These are phyloP conservation scores for Mesorhabditis belari DNA, from an alignment of 2,888 invertebrate species.

Conservation along the genomic window DNA sequence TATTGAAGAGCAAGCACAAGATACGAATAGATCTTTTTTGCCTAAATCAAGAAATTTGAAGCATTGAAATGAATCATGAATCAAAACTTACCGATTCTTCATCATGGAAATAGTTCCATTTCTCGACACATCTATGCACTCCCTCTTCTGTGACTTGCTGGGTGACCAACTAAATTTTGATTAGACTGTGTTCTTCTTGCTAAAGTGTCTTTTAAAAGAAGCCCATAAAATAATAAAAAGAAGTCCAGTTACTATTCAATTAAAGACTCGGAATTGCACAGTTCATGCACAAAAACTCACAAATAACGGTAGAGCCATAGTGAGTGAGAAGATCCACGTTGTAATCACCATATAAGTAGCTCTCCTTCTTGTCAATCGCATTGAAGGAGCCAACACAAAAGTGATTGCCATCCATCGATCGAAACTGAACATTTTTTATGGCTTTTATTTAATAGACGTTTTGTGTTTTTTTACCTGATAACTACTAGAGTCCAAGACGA, in stretches of 20 bases:
- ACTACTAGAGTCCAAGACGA: conserved; percentile 57
- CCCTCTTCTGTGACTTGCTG: neutral
- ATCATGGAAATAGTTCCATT: neutral
- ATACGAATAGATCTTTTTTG: conserved; percentile 35
- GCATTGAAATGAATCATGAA: no score
- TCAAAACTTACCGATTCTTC: conserved; percentile 5
- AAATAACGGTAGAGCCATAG: conserved; percentile 46
- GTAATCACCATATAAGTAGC: conserved; percentile 41
- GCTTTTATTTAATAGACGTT: conserved; percentile 3
- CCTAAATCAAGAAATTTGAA: no score
- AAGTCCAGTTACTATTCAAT: no score
- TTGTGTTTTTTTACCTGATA: conserved; percentile 44
- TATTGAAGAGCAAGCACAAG: conserved; percentile 48
- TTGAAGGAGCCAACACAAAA: conserved; percentile 46
- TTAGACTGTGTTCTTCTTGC: neutral
- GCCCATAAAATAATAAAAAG: no score
- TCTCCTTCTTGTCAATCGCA: conserved; percentile 34
- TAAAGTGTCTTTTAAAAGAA: neutral
- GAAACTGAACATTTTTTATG: conserved; percentile 25
- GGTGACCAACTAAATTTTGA: neutral
- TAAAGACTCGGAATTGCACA: no score
- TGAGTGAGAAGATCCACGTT: conserved; percentile 42
- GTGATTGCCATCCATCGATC: conserved; percentile 52
- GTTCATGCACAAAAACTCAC: neutral
- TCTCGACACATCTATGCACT: neutral